A percentile compares a stretch with the other conserved stretches of the same genome.
These are phyloP conservation scores for Vanessa tameamea DNA, from an alignment of 1,140 invertebrate genomes.

Conservation along the genomic window DNA sequence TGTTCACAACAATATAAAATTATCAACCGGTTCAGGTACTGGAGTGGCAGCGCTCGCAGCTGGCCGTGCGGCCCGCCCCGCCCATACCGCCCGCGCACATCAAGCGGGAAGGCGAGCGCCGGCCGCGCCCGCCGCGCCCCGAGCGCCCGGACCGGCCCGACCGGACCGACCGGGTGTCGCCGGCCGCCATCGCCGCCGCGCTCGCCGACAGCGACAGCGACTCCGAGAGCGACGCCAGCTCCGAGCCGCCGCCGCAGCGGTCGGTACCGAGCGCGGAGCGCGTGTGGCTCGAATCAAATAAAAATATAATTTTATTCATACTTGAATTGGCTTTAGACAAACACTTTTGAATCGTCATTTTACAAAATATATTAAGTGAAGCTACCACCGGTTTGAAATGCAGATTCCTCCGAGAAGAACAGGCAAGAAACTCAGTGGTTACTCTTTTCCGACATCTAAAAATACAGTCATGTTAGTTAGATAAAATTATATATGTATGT, in stretches of 20 bases:
- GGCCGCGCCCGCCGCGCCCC: conserved; percentile 31
- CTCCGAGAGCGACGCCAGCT: conserved; percentile 58
- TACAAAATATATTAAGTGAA: too few relatives aligned
- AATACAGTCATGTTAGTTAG: too few relatives aligned
- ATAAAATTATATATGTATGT: too few relatives aligned
- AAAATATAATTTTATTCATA: too few relatives aligned
- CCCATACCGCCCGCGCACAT: conserved; percentile 53
- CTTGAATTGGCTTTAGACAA: neutral
- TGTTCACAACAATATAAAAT: neutral
- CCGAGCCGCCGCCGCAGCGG: conserved; percentile 59
- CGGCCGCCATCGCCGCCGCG: conserved; percentile 67
- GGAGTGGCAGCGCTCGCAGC: conserved; percentile 75
- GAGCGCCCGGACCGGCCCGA: conserved; percentile 27
- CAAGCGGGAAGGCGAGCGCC: conserved; percentile 70
- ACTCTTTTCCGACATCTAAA: too few relatives aligned
- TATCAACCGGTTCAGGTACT: conserved; percentile 52
- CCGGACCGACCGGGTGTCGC: conserved; percentile 53
- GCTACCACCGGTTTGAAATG: too few relatives aligned
- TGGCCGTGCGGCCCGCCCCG: conserved; percentile 50
- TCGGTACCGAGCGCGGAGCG: conserved; percentile 11
- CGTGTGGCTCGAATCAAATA: too few relatives aligned
- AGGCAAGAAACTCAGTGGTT: too few relatives aligned
- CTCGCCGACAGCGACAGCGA: conserved; percentile 58
- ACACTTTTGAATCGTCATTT: neutral
- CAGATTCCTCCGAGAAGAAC: too few relatives aligned